Base-by-base conservation (phyloP, 2,797 vertebrate species). In the Sorex maritimensis region DNA sequence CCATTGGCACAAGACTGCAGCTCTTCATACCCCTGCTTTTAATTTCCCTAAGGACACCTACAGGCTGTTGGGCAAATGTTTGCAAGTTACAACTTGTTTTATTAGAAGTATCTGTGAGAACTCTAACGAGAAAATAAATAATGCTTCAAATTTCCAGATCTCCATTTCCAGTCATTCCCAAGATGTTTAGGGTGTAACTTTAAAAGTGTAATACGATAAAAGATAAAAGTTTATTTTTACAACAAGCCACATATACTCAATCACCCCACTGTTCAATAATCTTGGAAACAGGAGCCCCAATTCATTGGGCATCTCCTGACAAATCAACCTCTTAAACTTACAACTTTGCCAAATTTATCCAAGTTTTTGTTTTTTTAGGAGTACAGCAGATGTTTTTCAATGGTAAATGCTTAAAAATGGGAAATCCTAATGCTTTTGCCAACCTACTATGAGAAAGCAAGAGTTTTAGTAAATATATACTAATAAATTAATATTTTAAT, bases 21-120 rank as follows among this genome's bases (percentile, higher is more conserved):
- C 82, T 92, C 81, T 94, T 96, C 96, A 96, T 93, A 73, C 34
- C 73, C 52, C 71, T n/a, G 49, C 93, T 95, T 89, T 87, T 92
- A 97, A 97, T 96, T 96, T 95, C 96, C 88, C 94, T 61, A 49
- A 96, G 88, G 90, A 93, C 63, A 94, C 41, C 71, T 90, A 97
- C 6, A 95, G 75, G 93, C 93, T 96, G 81, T 8, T 94, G 81
- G 92, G 86, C 88, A 96, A 98, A 94, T 28, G 73, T 41, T 52
- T 90, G 61, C 96, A 96, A 97, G 96, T 96, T 88, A 84, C 44
- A 63, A 95, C 96, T 93, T 97, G 82, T 92, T 94, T 30, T 74
- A 82, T 91, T 67, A 96, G 94, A 96, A 96, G 1, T 88, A 94
- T 94, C 0, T 95, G 91, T 94, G 65, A 96, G 63, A 96, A 95